These are phyloP conservation scores for Elephantulus edwardii DNA, from an alignment of 2,113 vertebrate species.

Conservation along the genomic window DNA sequence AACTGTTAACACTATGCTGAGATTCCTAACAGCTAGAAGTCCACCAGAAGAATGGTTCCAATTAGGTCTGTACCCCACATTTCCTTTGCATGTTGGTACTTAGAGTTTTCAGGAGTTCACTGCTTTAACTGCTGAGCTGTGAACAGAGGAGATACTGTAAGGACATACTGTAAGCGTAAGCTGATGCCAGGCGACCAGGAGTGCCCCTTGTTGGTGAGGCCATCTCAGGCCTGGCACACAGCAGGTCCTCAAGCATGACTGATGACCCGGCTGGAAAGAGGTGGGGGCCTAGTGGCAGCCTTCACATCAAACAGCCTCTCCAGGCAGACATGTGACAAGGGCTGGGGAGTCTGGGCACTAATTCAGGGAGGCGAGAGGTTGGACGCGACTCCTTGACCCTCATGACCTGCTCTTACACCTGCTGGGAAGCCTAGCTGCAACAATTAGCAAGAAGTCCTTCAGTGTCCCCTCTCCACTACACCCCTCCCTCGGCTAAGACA, in stretches of 20 bases:
- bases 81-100: background rate
- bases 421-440: background rate
- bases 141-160: background rate
- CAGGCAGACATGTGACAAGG: background rate
- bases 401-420: background rate
- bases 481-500: background rate
- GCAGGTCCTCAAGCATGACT: background rate
- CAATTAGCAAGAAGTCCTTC: background rate
- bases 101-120: background rate
- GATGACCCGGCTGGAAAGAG: background rate
- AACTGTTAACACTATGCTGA: background rate
- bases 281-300: background rate
- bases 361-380: background rate
- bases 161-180: rapidly evolving
- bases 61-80: background rate
- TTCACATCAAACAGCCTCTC: background rate
- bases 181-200: rapidly evolving
- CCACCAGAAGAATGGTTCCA: background rate
- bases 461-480: rapidly evolving
- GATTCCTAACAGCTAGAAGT: background rate
- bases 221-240: background rate
- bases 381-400: background rate
- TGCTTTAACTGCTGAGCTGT: background rate
- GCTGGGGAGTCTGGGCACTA: background rate
- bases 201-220: background rate